A percentile compares a stretch with the other conserved stretches of the same genome.
phyloP scores from a whole-genome alignment of 1,140 invertebrate genomes.

The Zaprionus capensis region DNA sequence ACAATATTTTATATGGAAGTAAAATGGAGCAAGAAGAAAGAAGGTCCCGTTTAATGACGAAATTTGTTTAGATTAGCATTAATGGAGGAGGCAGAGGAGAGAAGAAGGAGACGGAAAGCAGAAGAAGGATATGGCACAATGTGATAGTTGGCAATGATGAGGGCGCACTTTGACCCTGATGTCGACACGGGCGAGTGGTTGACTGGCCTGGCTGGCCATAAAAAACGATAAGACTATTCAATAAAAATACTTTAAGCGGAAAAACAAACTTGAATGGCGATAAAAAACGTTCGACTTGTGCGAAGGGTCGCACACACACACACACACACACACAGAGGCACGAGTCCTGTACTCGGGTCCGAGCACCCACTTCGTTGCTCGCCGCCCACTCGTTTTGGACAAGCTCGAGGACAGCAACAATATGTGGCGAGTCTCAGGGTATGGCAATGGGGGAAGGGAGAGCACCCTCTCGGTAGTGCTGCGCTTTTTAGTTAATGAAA shows the following conservation, averaged over 20 bases:
- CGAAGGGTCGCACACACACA: conserved; percentile 25
- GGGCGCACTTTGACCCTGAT: conserved; percentile 7
- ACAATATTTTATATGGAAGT: conserved; percentile 81
- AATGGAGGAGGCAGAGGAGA: conserved; percentile 42
- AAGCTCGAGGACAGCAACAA: conserved; percentile 50
- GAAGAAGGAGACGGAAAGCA: conserved; percentile 32
- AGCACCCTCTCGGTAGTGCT: conserved; percentile 38
- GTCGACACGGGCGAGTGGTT: conserved; percentile 49
- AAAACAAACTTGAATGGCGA: conserved; percentile 82
- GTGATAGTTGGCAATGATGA: conserved; percentile 27
- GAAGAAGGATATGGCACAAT: conserved; percentile 11
- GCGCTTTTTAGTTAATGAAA: conserved; percentile 83
- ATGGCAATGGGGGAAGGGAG: neutral
- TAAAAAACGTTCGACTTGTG: conserved; percentile 53
- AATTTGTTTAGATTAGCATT: conserved; percentile 84
- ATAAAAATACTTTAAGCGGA: conserved; percentile 84
- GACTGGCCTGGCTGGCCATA: conserved; percentile 70
- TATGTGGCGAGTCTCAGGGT: conserved; percentile 34
- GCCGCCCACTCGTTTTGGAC: conserved; percentile 58
- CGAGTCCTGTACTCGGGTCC: conserved; percentile 16
- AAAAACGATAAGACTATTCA: conserved; percentile 80
- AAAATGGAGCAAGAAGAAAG: conserved; percentile 27
- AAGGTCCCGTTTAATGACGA: conserved; percentile 62
- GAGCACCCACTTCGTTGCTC: neutral
- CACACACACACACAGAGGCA: neutral